phyloP scores from a whole-genome alignment of 2,113 vertebrate genomes.

The Zosterops pallidus region DNA sequence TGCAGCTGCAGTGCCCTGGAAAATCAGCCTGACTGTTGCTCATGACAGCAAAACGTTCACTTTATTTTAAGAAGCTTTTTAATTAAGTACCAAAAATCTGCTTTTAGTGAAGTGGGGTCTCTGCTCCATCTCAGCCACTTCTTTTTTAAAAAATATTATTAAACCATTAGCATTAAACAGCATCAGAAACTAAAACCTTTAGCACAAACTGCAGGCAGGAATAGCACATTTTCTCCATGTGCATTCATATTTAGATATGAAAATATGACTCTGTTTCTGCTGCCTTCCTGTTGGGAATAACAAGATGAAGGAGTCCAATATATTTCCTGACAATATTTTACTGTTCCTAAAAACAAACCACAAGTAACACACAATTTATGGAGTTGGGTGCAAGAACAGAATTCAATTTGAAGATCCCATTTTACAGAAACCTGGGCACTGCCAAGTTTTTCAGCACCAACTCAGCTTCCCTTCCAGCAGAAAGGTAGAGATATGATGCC shows the following conservation, averaged over 20 bases:
- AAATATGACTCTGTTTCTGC: accelerated
- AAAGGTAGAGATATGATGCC: neutral
- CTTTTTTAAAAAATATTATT: neutral
- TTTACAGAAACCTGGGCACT: accelerated
- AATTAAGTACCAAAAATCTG: neutral
- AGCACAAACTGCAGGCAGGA: neutral
- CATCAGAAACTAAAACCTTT: neutral
- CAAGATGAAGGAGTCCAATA: neutral
- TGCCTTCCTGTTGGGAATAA: neutral
- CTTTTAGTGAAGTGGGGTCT: neutral
- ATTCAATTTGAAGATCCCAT: neutral
- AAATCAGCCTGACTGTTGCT: neutral
- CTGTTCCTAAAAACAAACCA: neutral
- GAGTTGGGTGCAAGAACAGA: neutral
- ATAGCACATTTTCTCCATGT: neutral
- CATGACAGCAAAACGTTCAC: neutral
- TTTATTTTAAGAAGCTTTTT: neutral
- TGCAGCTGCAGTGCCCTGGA: neutral
- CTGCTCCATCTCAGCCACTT: neutral
- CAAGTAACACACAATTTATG: neutral
- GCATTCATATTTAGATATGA: neutral
- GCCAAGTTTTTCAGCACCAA: neutral
- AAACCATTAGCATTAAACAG: neutral
- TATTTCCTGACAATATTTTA: neutral
- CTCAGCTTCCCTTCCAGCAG: neutral